Base-by-base conservation (phyloP, 35 echinoderm and acorn worm genomes). In the Patiria miniata region DNA sequence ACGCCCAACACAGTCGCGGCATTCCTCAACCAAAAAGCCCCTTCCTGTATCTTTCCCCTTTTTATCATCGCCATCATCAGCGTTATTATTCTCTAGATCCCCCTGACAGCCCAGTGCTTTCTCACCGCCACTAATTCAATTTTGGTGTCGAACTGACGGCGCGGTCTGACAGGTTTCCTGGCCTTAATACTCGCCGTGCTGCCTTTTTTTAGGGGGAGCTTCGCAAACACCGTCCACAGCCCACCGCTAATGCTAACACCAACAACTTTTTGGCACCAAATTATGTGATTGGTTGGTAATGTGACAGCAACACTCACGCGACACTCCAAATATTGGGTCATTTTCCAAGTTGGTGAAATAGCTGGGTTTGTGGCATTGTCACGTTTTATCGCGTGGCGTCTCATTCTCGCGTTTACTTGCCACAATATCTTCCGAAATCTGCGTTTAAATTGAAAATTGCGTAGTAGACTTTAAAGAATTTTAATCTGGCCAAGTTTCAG, bases 71-170 rank as follows among this genome's bases (percentile, higher is more conserved):
- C 28, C 57, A 73, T 73, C 65, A 73, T 73, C 34, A 34, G 19
- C 65, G 34, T 73, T 73, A 73, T 73, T 73, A 73, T 73, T 73
- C 65, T 73, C 65, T 14, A 73, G 65, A 73, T 73, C 65, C 65
- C 65, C 23, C 65, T 73, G 65, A 73, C 65, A 73, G 65, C 10
- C 65, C 34, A 10, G 65, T 73, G 65, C 65, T 73, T 73, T 73
- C 65, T 73, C 65, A 73, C 65, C 26, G 65, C 65, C 65, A 30
- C 23, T 73, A 73, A 73, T 73, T 73, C 26, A 73, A 73, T 73
- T 73, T 73, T 26, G 14, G 65, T 10, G 65, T 23, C 65, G 65
- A 73, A 23, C 23, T 73, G 65, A 73, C 65, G 65, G 65, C 26
- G 9, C 65, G 34, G 65, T 26, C 65, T 73, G 65, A 73, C 65